A percentile compares a stretch with the other conserved stretches of the same genome.
phyloP scores from a whole-genome alignment of 2,113 vertebrate species.

The Passer domesticus region DNA sequence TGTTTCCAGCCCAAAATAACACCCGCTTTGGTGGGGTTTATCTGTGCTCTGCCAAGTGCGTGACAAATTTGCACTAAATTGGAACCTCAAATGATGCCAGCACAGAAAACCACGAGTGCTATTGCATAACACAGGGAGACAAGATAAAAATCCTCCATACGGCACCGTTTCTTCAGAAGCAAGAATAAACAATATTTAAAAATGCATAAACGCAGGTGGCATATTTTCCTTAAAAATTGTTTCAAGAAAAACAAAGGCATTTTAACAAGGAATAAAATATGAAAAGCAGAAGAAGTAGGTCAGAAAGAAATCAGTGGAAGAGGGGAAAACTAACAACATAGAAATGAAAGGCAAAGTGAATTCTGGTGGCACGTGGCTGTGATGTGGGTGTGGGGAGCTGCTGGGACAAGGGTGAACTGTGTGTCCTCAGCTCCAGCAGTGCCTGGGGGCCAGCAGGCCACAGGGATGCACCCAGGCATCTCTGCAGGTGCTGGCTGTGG shows the following conservation, averaged over 20 bases:
- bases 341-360: background rate
- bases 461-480: background rate
- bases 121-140: background rate
- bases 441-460: background rate
- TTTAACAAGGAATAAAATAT: slow-evolving; percentile 40
- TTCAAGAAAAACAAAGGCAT: background rate
- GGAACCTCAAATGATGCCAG: background rate
- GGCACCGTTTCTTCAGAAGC: background rate
- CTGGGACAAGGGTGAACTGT: accelerated
- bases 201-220: slow-evolving; percentile 48
- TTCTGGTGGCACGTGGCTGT: accelerated
- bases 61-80: background rate
- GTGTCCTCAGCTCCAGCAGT: accelerated
- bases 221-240: background rate
- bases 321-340: background rate
- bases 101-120: background rate
- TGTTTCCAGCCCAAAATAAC: background rate
- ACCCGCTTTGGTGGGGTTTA: background rate
- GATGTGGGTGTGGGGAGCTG: background rate
- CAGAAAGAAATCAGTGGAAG: background rate
- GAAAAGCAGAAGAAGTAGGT: slow-evolving; percentile 31
- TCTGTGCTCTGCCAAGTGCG: background rate
- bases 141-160: background rate
- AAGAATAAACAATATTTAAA: slow-evolving; percentile 45
- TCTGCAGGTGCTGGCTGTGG: background rate